Percentiles rank a stretch among this genome's conserved stretches.
Conservation (phyloP, 2,797 vertebrate species). For the Neosilurus mollespiculum region DNA sequence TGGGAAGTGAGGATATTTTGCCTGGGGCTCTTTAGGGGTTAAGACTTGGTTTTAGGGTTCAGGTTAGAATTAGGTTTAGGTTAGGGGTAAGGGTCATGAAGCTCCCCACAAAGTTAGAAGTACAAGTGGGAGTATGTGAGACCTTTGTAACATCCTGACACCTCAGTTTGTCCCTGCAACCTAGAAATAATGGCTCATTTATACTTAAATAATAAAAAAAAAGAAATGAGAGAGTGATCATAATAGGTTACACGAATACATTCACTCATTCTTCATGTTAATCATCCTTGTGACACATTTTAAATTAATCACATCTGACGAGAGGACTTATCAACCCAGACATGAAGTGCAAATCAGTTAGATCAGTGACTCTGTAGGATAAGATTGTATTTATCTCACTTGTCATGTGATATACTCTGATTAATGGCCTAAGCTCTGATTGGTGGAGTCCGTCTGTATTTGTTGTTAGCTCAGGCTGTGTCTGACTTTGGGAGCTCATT, state of each 20-base stretch:
- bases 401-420: constrained; percentile 43
- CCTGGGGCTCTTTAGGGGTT: too few species aligned
- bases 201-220: background rate
- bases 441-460: constrained; percentile 11
- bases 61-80: too few species aligned
- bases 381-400: background rate
- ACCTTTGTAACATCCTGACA: background rate
- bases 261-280: constrained; percentile 12
- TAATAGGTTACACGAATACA: background rate
- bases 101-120: too few species aligned
- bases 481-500: background rate
- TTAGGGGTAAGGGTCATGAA: too few species aligned
- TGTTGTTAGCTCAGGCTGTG: background rate
- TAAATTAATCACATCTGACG: constrained; percentile 38
- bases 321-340: background rate
- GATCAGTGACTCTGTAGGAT: background rate
- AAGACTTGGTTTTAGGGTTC: too few species aligned
- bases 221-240: background rate
- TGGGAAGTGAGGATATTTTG: too few species aligned
- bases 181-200: background rate
- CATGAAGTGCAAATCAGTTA: constrained; percentile 1
- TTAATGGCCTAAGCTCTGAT: constrained; percentile 49
- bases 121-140: background rate
- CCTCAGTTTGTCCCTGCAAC: background rate
- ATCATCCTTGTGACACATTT: constrained; percentile 7